Conservation (phyloP, 2,888 invertebrate genomes). For the Hydraecia micacea region DNA sequence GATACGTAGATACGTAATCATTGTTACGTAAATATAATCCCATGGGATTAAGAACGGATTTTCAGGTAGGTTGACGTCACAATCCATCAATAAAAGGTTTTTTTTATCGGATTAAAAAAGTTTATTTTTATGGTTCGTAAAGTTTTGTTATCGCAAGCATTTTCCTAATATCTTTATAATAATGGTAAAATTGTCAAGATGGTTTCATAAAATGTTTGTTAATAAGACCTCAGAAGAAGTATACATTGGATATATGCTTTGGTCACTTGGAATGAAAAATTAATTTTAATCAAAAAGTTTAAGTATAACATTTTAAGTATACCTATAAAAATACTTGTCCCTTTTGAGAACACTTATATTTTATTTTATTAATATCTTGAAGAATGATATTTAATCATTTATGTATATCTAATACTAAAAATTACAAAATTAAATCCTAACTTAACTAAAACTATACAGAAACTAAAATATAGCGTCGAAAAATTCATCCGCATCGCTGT, state of each 20-base stretch:
- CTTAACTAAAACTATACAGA: too few species aligned
- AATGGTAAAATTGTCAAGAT: neutral
- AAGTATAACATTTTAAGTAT: too few species aligned
- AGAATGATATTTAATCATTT: too few species aligned
- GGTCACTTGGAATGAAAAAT: neutral
- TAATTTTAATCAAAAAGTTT: neutral
- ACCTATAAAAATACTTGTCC: neutral
- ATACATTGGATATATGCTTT: neutral
- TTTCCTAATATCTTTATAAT: neutral
- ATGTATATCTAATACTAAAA: too few species aligned
- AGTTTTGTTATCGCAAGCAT: neutral
- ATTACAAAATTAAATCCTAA: too few species aligned
- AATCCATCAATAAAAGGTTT: neutral
- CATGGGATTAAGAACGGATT: conserved; percentile 25
- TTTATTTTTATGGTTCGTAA: neutral
- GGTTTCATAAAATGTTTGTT: neutral
- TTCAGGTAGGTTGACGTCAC: conserved; percentile 9
- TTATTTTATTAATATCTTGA: neutral
- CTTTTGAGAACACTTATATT: neutral
- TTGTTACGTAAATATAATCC: conserved; percentile 38
- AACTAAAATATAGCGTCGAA: too few species aligned
- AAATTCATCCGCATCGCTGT: too few species aligned
- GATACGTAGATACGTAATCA: conserved; percentile 13
- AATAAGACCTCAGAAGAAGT: neutral
- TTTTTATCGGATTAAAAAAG: neutral